Percentiles rank a stretch among this genome's conserved stretches.
Conservation (phyloP, 2,888 invertebrate species). For the Spisula subtruncata region DNA sequence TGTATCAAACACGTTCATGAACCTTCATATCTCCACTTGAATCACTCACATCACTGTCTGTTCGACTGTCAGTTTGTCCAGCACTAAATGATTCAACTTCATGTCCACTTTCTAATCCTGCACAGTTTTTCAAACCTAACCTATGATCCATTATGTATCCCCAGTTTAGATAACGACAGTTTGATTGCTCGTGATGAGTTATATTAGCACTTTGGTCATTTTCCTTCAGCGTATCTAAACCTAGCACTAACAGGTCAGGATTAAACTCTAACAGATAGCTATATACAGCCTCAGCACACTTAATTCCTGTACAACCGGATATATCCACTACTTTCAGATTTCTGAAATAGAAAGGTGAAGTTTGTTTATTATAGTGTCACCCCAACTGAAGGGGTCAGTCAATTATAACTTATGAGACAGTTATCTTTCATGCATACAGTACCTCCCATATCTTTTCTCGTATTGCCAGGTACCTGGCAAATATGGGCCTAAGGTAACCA, state of each 20-base stretch:
- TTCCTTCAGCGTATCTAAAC: slow-evolving; percentile 40
- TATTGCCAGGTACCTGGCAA: too few species aligned
- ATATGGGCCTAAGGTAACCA: too few species aligned
- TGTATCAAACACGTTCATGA: neutral
- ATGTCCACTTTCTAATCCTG: slow-evolving; percentile 20
- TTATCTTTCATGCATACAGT: too few species aligned
- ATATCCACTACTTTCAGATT: slow-evolving; percentile 88
- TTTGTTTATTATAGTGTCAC: too few species aligned
- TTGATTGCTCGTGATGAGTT: slow-evolving; percentile 39
- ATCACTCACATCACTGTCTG: neutral
- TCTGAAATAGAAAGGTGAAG: slow-evolving; percentile 82
- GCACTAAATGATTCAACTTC: neutral
- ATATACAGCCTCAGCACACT: slow-evolving; percentile 86
- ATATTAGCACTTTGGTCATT: slow-evolving; percentile 21
- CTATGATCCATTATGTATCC: slow-evolving; percentile 35
- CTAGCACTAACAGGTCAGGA: slow-evolving; percentile 78
- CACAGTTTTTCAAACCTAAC: slow-evolving; percentile 25
- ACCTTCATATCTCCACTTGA: neutral
- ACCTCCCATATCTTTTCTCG: too few species aligned
- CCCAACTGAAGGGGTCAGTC: too few species aligned
- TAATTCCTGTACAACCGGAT: slow-evolving; percentile 85
- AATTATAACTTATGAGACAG: too few species aligned
- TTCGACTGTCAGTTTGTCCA: neutral
- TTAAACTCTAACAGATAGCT: slow-evolving; percentile 87
- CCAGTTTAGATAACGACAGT: slow-evolving; percentile 55